A percentile compares a stretch with the other conserved stretches of the same genome.
Evolutionary conservation across 2,113 vertebrate genomes (phyloP).

Genomic region (Microcebus lehilahytsara): DNA sequence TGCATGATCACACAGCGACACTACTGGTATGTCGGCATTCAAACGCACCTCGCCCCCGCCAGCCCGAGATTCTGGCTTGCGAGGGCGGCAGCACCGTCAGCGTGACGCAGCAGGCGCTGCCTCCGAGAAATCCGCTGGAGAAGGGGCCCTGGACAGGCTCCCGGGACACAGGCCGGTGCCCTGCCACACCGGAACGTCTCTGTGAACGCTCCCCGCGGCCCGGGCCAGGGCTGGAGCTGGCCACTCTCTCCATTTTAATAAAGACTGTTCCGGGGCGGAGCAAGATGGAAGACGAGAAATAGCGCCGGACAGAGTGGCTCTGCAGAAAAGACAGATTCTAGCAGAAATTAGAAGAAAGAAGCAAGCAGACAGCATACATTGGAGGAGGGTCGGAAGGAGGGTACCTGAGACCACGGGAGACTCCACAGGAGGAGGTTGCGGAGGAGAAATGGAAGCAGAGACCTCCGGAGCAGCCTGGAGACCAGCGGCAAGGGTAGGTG

Average conservation of each 20-base stretch:
- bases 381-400: too few relatives aligned
- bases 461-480: too few relatives aligned
- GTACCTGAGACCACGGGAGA: too few relatives aligned
- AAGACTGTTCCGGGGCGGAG: conserved; percentile 6
- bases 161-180: fast-evolving
- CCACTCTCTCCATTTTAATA: conserved; percentile 36
- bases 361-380: too few relatives aligned
- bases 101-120: neutral
- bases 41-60: fast-evolving
- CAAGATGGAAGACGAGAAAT: too few relatives aligned
- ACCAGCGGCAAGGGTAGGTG: too few relatives aligned
- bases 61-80: neutral
- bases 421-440: too few relatives aligned
- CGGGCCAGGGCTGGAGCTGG: neutral
- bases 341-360: too few relatives aligned
- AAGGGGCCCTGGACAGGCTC: neutral
- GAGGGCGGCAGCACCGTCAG: fast-evolving
- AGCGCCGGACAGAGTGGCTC: too few relatives aligned
- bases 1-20: neutral
- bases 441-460: too few relatives aligned
- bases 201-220: fast-evolving
- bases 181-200: fast-evolving
- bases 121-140: fast-evolving
- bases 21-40: fast-evolving
- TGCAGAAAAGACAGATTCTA: too few relatives aligned